Evolutionary conservation across 2,113 vertebrate species (phyloP).

Genomic region (Hyla sarda): DNA sequence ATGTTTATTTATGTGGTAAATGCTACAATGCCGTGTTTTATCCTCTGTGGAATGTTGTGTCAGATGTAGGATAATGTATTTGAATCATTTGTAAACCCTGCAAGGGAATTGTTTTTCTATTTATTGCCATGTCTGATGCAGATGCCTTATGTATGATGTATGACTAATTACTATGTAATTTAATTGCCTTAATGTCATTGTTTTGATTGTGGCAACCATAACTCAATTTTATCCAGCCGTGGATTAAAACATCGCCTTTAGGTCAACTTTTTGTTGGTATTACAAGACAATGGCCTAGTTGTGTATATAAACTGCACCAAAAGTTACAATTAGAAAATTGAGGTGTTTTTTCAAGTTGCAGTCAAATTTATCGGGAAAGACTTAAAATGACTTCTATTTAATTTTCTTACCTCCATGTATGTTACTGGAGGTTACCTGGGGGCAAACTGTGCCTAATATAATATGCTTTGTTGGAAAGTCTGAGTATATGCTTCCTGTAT

Average conservation of each 20-base stretch:
- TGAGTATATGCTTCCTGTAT: too few relatives aligned
- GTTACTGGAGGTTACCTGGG: too few relatives aligned
- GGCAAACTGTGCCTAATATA: too few relatives aligned
- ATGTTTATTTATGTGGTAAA: not conserved
- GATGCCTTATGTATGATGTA: not conserved
- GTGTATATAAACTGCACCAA: too few relatives aligned
- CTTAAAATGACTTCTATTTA: too few relatives aligned
- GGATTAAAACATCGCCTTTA: not conserved
- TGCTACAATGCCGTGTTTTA: not conserved
- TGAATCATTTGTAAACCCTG: not conserved
- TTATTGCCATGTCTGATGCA: not conserved
- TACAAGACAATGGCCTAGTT: too few relatives aligned
- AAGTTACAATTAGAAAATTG: too few relatives aligned
- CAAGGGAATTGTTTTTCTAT: not conserved
- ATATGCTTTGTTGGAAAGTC: too few relatives aligned
- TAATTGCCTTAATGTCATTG: constrained; percentile 18
- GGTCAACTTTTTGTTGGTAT: not conserved
- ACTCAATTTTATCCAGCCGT: not conserved
- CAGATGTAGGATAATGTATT: not conserved
- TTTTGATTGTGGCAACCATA: constrained; percentile 16
- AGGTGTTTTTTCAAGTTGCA: too few relatives aligned
- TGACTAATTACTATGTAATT: constrained; percentile 51
- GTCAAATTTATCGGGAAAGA: too few relatives aligned
- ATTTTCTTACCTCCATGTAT: too few relatives aligned
- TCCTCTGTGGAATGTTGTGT: not conserved